A percentile compares a stretch with the other conserved stretches of the same genome.
phyloP scores from a whole-genome alignment of 1,140 invertebrate species.

The Pararge aegeria region DNA sequence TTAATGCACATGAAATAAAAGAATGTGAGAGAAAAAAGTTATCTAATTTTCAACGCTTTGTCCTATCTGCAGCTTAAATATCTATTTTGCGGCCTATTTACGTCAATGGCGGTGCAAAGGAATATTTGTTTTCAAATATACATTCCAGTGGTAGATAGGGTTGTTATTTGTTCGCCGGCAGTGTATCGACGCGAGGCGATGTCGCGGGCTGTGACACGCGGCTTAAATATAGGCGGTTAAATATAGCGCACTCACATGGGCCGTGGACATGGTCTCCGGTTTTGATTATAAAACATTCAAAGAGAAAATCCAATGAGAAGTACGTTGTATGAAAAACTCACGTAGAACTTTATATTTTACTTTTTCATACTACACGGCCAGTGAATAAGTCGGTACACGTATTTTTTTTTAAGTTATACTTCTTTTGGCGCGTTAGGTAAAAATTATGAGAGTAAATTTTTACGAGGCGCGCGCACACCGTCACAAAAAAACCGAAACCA shows the following conservation, averaged over 20 bases:
- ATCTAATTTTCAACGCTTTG: background rate
- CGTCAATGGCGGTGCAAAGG: constrained; percentile 9
- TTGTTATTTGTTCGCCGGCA: constrained; percentile 23
- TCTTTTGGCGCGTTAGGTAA: too few species aligned
- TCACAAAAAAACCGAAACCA: too few species aligned
- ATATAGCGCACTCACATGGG: constrained; percentile 59
- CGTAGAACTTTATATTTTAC: too few species aligned
- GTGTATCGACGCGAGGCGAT: constrained; percentile 29
- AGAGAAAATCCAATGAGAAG: background rate
- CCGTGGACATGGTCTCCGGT: constrained; percentile 33
- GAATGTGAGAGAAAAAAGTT: too few species aligned
- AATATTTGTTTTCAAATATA: constrained; percentile 13
- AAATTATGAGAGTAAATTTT: too few species aligned
- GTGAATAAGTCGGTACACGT: too few species aligned
- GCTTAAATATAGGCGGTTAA: constrained; percentile 58
- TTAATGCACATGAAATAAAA: too few species aligned
- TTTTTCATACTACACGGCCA: too few species aligned
- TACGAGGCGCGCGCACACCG: too few species aligned
- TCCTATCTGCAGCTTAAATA: background rate
- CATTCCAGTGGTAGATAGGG: constrained; percentile 28
- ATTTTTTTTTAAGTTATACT: too few species aligned
- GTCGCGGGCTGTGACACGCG: constrained; percentile 61
- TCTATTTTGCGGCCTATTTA: constrained; percentile 37
- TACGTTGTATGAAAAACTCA: too few species aligned
- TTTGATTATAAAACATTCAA: constrained; percentile 8